These are phyloP conservation scores for Hypsopygia costalis DNA, from an alignment of 2,888 invertebrate species.

Conservation along the genomic window DNA sequence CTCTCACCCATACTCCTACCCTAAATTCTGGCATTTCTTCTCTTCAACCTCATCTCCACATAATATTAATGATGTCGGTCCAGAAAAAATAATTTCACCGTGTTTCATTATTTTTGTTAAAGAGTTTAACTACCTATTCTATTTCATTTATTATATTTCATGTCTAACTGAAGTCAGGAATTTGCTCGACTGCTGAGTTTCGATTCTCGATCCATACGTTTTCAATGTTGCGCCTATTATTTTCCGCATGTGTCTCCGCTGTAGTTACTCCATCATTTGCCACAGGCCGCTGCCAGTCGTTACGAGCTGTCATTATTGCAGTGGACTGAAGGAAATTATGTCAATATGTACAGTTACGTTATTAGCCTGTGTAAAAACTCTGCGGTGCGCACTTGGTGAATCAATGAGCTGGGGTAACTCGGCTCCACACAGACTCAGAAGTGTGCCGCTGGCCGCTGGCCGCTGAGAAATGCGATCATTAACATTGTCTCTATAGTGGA, in stretches of 20 bases:
- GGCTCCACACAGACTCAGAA: not conserved
- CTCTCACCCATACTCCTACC: no score
- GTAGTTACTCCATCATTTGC: constrained; percentile 13
- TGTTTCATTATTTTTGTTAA: no score
- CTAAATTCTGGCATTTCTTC: no score
- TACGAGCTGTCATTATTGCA: not conserved
- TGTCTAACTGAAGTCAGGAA: no score
- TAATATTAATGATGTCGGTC: no score
- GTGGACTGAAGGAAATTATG: constrained; percentile 25
- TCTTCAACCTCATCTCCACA: no score
- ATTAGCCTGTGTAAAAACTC: constrained; percentile 21
- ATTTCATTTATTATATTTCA: no score
- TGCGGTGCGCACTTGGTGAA: constrained; percentile 19
- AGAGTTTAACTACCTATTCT: no score
- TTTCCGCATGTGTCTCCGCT: not conserved
- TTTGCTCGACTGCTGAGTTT: no score
- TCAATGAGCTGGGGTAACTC: constrained; percentile 11
- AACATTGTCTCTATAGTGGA: not conserved
- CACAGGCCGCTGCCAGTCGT: constrained; percentile 6
- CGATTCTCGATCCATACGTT: not conserved
- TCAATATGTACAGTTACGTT: constrained; percentile 27
- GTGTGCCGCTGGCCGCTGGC: constrained; percentile 8
- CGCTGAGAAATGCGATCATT: not conserved
- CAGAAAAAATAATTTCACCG: no score
- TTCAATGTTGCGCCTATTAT: not conserved